These are phyloP conservation scores for Anguilla megastoma DNA, from an alignment of 2,797 vertebrate genomes.

Conservation along the genomic window DNA sequence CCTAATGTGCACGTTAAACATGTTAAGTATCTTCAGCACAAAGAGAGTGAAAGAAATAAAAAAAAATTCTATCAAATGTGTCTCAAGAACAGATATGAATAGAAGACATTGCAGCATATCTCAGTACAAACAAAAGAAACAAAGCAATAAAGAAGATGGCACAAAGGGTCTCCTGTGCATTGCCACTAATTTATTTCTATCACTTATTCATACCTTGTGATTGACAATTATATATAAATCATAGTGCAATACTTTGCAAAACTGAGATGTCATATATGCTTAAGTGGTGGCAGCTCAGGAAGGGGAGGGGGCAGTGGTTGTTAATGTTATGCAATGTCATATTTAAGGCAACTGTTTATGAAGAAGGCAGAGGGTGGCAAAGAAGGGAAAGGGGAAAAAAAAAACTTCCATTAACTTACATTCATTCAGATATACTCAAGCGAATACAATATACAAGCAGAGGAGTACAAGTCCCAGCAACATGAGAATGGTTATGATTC, in stretches of 20 bases:
- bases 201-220: conserved; percentile 40
- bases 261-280: conserved; percentile 31
- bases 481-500: background rate
- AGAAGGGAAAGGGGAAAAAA: background rate
- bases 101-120: too few relatives aligned
- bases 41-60: too few relatives aligned
- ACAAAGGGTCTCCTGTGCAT: conserved; percentile 19
- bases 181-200: conserved; percentile 39
- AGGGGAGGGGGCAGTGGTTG: background rate
- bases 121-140: background rate
- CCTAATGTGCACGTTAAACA: too few relatives aligned
- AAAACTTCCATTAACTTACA: too few relatives aligned
- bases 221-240: conserved; percentile 44
- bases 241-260: conserved; percentile 27
- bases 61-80: too few relatives aligned
- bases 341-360: conserved; percentile 33
- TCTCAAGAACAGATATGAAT: too few relatives aligned
- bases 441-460: background rate
- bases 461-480: background rate
- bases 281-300: conserved; percentile 2
- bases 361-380: conserved; percentile 17
- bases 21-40: too few relatives aligned
- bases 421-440: too few relatives aligned
- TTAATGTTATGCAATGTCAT: conserved; percentile 36
- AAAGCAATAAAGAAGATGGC: background rate